phyloP scores from a whole-genome alignment of 1,140 invertebrate species.

The Harlomillsia oculata region DNA sequence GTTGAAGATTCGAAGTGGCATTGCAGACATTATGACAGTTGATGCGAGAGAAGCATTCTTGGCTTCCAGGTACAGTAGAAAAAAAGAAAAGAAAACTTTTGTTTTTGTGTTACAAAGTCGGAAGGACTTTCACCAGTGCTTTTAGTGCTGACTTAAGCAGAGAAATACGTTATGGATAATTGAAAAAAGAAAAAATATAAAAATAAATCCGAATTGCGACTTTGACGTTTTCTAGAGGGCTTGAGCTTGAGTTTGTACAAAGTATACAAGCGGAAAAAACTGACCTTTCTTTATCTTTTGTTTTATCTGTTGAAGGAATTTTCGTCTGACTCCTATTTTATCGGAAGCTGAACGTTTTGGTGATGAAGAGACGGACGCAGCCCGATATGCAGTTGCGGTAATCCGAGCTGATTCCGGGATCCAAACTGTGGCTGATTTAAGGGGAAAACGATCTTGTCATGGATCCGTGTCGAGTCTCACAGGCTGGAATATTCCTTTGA shows the following conservation, averaged over 20 bases:
- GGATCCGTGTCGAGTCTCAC: conserved; percentile 28
- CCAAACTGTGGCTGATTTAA: conserved; percentile 28
- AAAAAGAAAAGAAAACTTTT: no score
- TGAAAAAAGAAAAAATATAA: no score
- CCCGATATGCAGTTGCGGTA: conserved; percentile 28
- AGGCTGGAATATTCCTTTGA: conserved; percentile 34
- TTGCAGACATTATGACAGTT: conserved; percentile 32
- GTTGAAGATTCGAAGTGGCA: conserved; percentile 30
- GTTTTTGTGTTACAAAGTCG: no score
- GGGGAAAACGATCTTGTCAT: conserved; percentile 33
- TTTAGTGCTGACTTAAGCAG: no score
- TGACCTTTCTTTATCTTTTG: no score
- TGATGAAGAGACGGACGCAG: conserved; percentile 34
- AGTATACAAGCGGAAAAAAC: no score
- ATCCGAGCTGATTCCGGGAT: conserved; percentile 32
- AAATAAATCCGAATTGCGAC: no score
- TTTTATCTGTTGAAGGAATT: no score
- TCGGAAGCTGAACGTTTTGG: conserved; percentile 34
- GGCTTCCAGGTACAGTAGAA: conserved; percentile 29
- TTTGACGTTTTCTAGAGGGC: no score
- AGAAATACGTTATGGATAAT: no score
- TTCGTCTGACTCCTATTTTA: conserved; percentile 30
- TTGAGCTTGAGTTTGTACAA: no score
- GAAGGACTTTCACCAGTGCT: no score
- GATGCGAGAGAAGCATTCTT: conserved; percentile 28